Evolutionary conservation across 2,888 invertebrate genomes (phyloP), one percentile per base, ranked within the genome.

Genomic region (Hipparchia semele): DNA sequence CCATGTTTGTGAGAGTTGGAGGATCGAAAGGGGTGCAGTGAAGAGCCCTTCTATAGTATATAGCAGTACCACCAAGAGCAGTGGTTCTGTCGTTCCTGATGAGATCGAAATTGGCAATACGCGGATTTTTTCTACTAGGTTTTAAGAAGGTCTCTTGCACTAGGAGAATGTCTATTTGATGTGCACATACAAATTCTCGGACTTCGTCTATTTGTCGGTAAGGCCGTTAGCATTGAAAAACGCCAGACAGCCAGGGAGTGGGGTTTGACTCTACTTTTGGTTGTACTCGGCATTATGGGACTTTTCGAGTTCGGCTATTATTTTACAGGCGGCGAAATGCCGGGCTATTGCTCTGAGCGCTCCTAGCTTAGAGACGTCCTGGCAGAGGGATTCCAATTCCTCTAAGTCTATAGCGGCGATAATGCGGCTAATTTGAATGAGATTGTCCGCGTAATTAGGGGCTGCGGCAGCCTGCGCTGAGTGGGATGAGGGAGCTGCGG

Each of bases 1-100:
- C 64, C 74, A 79, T 75, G 78, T 79, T 72, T 72, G 64, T 70
- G 74, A 80, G 72, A 0, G 8, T 33, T 7, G 75, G 70, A 4
- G 75, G 45, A 6, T 53, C 53, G 10, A 53, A 10, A 53, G 53
- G 53, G 4, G 53, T 53, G 53, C 53, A 53, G 10, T 54, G 54
- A 54, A 54, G 54, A n/a, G 54, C 54, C 54, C 54, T 54, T 54
- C 54, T 54, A 6, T 66, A 70, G 7, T 71, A 74, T 6, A 74
- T 76, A 9, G 65, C 13, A 9, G 67, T 78, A 0, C 71, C 68
- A 56, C 74, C 54, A 4, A 49, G 7, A 6, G 33, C 10, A 3
- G 33, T 12, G 6, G 12, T 8, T 9, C 68, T 13, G 33, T 69
- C 68, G 51, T 69, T 9, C 6, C 71, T 49, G 0, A 65, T 51